phyloP scores from a whole-genome alignment of 2,888 invertebrate genomes.

The Diaperis boleti region DNA sequence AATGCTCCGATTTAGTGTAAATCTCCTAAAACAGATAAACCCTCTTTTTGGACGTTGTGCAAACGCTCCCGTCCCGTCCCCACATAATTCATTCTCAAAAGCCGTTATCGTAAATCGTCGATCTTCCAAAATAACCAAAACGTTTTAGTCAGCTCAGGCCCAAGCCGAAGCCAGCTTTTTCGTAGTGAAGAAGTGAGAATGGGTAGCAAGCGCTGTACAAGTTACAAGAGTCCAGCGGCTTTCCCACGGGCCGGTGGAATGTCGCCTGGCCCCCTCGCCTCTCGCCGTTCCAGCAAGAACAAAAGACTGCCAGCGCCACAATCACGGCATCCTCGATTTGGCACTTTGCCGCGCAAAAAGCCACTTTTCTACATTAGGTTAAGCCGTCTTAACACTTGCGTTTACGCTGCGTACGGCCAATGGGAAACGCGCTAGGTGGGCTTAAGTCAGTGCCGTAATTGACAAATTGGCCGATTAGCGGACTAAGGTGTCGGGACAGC shows the following conservation, averaged over 20 bases:
- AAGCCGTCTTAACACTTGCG: slow-evolving; percentile 13
- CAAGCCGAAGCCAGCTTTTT: too few species aligned
- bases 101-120: slow-evolving; percentile 56
- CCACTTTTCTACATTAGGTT: slow-evolving; percentile 2
- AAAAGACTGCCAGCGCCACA: slow-evolving; percentile 58
- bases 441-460: slow-evolving; percentile 68
- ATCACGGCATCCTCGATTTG: slow-evolving; percentile 57
- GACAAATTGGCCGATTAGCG: slow-evolving; percentile 71
- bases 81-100: slow-evolving; percentile 51
- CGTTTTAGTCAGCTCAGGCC: slow-evolving; percentile 57
- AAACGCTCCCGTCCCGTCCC: neutral
- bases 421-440: slow-evolving; percentile 46
- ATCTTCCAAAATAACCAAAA: slow-evolving; percentile 57
- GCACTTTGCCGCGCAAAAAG: slow-evolving; percentile 42
- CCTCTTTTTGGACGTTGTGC: neutral
- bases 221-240: slow-evolving; percentile 45
- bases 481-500: slow-evolving; percentile 7
- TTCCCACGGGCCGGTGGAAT: slow-evolving; percentile 63
- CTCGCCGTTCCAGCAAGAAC: slow-evolving; percentile 57
- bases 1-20: too few species aligned
- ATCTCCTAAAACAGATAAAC: neutral
- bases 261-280: slow-evolving; percentile 58
- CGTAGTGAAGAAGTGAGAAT: slow-evolving; percentile 62
- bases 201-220: slow-evolving; percentile 59
- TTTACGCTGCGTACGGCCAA: slow-evolving; percentile 39